Evolutionary conservation across 2,113 vertebrate species (phyloP), one percentile per base, ranked within the genome.

Genomic region (Ceuthmochares aereus): DNA sequence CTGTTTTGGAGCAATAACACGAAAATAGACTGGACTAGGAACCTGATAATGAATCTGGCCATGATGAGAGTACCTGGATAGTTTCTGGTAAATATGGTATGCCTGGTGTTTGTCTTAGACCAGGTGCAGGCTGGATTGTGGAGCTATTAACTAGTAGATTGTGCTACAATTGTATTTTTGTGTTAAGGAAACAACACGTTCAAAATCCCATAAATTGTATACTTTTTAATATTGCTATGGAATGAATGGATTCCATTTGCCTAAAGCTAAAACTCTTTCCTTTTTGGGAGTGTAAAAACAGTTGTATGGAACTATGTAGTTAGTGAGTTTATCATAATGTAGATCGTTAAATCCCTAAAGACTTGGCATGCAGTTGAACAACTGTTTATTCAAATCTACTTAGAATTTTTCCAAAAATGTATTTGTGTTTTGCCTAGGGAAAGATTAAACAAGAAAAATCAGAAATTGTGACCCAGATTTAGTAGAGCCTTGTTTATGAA

Each of bases 281-380:
- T 89, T 84, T 89, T 60, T 87, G n/a, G 27, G 56, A 85, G 4
- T 51, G 20, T 45, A 74, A 78, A 90, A 90, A 36, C 34, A 81
- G 32, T 6, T 54, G 15, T n/a, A 21, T 78, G 79, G 84, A 60
- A 88, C 85, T 93, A 80, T 66, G n/a, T 87, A 27, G 29, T 79
- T 6, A 69, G 49, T 74, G 81, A 96, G 32, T 7, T 64, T 37
- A 55, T 94, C 94, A 68, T 56, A 92, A 67, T 60, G 14, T 23
- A 81, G 87, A 97, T 92, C 34, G 67, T 84, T 67, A 91, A 89
- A 90, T 78, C 67, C n/a, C 40, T 42, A 40, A 89, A 89, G 76
- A 89, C 49, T 94, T 96, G 14, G 49, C 54, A 66, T 59, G 77
- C n/a, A 74, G 34, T 76, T 92, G 49, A 92, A 27, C 58, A 73